A percentile compares a stretch with the other conserved stretches of the same genome.
These are phyloP conservation scores for Polydesmus complanatus DNA, from an alignment of 2,888 invertebrate species.

Conservation along the genomic window DNA sequence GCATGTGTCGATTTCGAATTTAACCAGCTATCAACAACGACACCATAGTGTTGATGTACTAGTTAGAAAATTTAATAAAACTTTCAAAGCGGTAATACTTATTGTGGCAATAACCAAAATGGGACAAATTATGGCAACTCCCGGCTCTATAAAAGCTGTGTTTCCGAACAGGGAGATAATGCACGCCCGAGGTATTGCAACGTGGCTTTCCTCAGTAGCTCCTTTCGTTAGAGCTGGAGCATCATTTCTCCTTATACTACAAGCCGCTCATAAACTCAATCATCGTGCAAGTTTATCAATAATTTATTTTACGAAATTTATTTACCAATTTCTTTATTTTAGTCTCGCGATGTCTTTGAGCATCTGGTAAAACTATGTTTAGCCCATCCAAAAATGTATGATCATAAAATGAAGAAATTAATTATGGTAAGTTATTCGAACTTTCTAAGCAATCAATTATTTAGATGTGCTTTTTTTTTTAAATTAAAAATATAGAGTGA, in stretches of 20 bases:
- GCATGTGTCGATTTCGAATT: too few species aligned
- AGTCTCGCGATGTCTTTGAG: neutral
- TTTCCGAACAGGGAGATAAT: too few species aligned
- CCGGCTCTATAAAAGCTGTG: neutral
- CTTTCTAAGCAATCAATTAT: too few species aligned
- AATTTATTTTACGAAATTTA: too few species aligned
- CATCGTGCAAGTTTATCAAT: neutral
- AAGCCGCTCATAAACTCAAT: neutral
- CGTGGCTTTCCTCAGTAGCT: too few species aligned
- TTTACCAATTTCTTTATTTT: too few species aligned
- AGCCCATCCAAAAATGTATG: neutral
- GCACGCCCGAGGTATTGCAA: too few species aligned
- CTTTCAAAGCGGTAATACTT: neutral
- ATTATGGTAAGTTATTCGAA: neutral
- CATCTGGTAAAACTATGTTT: neutral
- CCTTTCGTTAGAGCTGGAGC: neutral
- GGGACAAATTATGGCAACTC: neutral
- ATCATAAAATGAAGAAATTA: neutral
- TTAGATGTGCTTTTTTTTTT: too few species aligned
- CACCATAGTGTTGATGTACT: neutral
- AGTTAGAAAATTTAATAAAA: neutral
- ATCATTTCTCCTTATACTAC: neutral
- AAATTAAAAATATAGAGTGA: too few species aligned
- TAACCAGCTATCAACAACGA: neutral
- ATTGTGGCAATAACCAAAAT: neutral